These are phyloP conservation scores for Patella pellucida DNA, from an alignment of 2,888 invertebrate genomes.

Conservation along the genomic window DNA sequence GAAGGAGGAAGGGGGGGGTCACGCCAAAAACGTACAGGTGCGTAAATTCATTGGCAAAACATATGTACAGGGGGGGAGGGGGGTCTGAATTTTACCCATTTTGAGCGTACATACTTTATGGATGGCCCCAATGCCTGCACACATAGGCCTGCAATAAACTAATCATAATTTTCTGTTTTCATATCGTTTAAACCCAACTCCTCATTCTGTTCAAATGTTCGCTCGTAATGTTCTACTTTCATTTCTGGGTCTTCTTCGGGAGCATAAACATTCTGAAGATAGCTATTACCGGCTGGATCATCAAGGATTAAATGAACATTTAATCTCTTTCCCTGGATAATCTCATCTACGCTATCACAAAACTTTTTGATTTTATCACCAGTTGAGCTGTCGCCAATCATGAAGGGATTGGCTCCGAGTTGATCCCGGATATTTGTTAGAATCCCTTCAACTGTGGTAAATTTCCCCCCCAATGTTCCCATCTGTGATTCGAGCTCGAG, in stretches of 20 bases:
- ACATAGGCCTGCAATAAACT: too few relatives aligned
- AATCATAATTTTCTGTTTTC: constrained; percentile 87
- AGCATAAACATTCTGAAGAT: constrained; percentile 82
- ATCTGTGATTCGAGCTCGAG: constrained; percentile 86
- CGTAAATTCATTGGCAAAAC: too few relatives aligned
- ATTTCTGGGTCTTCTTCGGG: constrained; percentile 75
- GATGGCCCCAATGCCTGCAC: too few relatives aligned
- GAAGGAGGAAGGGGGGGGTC: too few relatives aligned
- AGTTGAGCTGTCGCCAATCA: constrained; percentile 79
- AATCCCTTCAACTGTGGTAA: constrained; percentile 95
- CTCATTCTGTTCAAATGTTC: constrained; percentile 92
- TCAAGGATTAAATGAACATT: constrained; percentile 86
- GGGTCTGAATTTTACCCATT: too few relatives aligned
- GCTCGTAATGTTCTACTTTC: constrained; percentile 83
- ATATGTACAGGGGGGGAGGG: too few relatives aligned
- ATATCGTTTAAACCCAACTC: constrained; percentile 95
- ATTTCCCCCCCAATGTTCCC: constrained; percentile 89
- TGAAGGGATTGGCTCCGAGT: constrained; percentile 76
- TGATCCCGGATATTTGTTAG: constrained; percentile 81
- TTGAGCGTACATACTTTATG: too few relatives aligned
- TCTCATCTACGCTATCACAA: constrained; percentile 77
- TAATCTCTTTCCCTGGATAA: constrained; percentile 76
- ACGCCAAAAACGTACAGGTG: too few relatives aligned
- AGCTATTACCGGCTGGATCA: constrained; percentile 98
- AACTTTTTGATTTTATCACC: constrained; percentile 76